phyloP scores from a whole-genome alignment of 2,797 vertebrate genomes.

The Hapalemur alaotrensis region DNA sequence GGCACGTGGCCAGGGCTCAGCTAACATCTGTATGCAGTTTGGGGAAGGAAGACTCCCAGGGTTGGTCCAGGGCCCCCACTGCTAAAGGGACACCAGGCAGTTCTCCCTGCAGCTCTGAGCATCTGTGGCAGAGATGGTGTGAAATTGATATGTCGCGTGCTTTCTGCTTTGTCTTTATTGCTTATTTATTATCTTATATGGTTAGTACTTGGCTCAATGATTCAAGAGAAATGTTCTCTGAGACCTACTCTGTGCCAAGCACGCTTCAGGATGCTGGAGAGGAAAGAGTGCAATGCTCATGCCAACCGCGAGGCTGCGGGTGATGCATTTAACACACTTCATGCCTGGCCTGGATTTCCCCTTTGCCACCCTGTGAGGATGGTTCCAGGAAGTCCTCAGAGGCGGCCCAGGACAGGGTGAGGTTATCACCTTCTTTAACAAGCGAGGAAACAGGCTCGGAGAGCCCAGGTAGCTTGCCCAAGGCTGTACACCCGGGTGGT shows the following conservation, averaged over 20 bases:
- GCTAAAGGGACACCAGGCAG: accelerated
- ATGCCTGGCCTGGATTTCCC: neutral
- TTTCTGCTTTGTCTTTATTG: neutral
- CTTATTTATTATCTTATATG: neutral
- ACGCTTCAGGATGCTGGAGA: neutral
- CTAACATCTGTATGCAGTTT: accelerated
- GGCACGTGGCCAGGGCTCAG: accelerated
- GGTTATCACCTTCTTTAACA: neutral
- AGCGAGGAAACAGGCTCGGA: neutral
- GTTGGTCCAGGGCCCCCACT: neutral
- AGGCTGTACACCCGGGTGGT: neutral
- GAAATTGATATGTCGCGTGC: neutral
- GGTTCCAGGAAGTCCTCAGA: neutral
- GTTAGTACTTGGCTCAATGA: neutral
- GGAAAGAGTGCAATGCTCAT: accelerated
- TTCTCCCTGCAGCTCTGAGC: neutral
- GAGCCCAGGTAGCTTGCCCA: neutral
- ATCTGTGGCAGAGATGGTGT: no score
- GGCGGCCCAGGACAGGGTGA: neutral
- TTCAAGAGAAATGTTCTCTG: neutral
- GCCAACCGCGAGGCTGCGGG: neutral
- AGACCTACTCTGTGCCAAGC: neutral
- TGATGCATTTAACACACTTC: neutral
- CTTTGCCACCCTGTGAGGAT: no score
- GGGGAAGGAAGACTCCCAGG: neutral